Percentiles rank a stretch among this genome's conserved stretches.
Conservation (phyloP, 1,140 invertebrate genomes). For the Heterodera schachtii region DNA sequence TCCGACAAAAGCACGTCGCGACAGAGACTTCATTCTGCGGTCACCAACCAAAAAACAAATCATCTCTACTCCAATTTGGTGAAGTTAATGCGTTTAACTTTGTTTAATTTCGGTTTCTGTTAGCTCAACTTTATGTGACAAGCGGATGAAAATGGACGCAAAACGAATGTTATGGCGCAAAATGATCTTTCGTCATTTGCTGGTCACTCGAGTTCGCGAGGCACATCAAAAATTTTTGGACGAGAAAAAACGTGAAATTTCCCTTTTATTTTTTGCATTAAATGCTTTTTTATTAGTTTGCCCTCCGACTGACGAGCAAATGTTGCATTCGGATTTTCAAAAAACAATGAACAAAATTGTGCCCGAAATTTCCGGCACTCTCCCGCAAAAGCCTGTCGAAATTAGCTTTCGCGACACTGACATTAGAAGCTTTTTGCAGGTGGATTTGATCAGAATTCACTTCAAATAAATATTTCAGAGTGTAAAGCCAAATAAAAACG, state of each 20-base stretch:
- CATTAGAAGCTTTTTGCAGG: conserved; percentile 28
- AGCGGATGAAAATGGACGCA: conserved; percentile 21
- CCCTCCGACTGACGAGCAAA: not conserved
- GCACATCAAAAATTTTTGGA: conserved; percentile 7
- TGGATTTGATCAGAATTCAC: conserved; percentile 1
- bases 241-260: conserved; percentile 14
- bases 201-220: conserved; percentile 6
- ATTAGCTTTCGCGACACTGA: conserved; percentile 4
- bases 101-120: not conserved
- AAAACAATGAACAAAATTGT: conserved; percentile 21
- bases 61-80: conserved; percentile 5
- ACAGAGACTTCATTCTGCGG: not conserved
- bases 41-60: conserved; percentile 16
- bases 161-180: conserved; percentile 22
- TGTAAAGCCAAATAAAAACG: not conserved
- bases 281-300: not conserved
- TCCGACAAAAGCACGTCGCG: conserved; percentile 1
- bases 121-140: conserved; percentile 17
- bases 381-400: conserved; percentile 17
- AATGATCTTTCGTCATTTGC: conserved; percentile 19
- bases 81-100: not conserved
- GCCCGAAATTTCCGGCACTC: conserved; percentile 7
- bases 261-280: not conserved
- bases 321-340: conserved; percentile 25
- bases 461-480: conserved; percentile 11